A percentile compares a stretch with the other conserved stretches of the same genome.
phyloP scores from a whole-genome alignment of 92 coral and sea anemone genomes.

The Porites evermanni region DNA sequence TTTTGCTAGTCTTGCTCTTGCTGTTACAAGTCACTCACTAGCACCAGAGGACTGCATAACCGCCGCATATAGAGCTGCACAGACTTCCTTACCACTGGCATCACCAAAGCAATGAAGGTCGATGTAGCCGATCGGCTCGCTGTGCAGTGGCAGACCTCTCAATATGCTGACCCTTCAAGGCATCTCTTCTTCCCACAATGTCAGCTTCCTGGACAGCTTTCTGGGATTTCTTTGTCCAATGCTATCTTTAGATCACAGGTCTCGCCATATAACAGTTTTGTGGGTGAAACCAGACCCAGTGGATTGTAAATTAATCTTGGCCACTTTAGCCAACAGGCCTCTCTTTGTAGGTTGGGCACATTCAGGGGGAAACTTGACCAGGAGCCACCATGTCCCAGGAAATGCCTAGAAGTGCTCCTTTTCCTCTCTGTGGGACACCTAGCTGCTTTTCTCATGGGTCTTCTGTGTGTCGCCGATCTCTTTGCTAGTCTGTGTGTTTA shows the following conservation, averaged over 20 bases:
- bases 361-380: slow-evolving; percentile 27
- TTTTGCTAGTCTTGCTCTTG: too few relatives aligned
- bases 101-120: too few relatives aligned
- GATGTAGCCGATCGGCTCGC: too few relatives aligned
- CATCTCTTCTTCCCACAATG: too few relatives aligned
- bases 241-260: background rate
- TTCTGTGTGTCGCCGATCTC: slow-evolving; percentile 9
- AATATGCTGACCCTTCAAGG: too few relatives aligned
- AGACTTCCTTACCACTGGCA: too few relatives aligned
- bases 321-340: background rate
- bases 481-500: slow-evolving; percentile 11
- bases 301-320: slow-evolving; percentile 4
- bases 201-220: too few relatives aligned
- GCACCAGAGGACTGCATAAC: too few relatives aligned
- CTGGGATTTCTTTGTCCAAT: too few relatives aligned
- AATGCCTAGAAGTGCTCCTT: slow-evolving; percentile 22
- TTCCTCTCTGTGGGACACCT: slow-evolving; percentile 21
- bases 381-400: slow-evolving; percentile 16
- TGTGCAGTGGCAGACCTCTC: too few relatives aligned
- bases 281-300: slow-evolving; percentile 5
- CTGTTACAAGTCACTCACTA: too few relatives aligned
- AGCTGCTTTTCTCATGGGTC: slow-evolving; percentile 55
- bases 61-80: too few relatives aligned
- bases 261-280: background rate
- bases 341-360: slow-evolving; percentile 1